These are phyloP conservation scores for Melieria picta DNA, from an alignment of 2,888 invertebrate genomes.

Conservation along the genomic window DNA sequence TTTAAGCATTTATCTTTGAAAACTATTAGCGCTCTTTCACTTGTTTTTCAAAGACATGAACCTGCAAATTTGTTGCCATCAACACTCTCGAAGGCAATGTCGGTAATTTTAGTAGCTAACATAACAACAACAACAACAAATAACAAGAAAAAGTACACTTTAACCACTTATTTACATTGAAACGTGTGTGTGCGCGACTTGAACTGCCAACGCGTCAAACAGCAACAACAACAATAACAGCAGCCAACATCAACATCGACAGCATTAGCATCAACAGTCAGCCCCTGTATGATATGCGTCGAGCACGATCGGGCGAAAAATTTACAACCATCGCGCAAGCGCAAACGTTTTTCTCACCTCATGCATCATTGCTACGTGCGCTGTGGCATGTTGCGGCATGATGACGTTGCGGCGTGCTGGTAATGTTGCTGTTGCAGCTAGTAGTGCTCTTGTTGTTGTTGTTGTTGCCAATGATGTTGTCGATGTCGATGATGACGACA, in stretches of 20 bases:
- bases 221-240: background rate
- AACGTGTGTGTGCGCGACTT: constrained; percentile 11
- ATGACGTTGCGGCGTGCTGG: background rate
- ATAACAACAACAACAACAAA: constrained; percentile 10
- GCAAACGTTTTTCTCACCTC: constrained; percentile 35
- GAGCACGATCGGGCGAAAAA: constrained; percentile 25
- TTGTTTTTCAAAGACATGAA: no score
- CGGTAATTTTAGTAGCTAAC: constrained; percentile 21
- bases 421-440: background rate
- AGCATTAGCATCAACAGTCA: constrained; percentile 21
- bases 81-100: constrained; percentile 26
- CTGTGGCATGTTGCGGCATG: no score
- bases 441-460: background rate
- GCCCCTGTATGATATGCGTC: constrained; percentile 22
- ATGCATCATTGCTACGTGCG: constrained; percentile 22
- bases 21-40: no score
- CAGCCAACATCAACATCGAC: background rate
- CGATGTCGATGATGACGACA: background rate
- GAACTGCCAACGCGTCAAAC: background rate
- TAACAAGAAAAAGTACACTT: background rate
- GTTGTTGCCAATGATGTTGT: background rate
- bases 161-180: constrained; percentile 34
- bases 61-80: constrained; percentile 25
- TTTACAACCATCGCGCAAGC: constrained; percentile 31
- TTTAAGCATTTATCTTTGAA: no score